Evolutionary conservation across 2,888 invertebrate genomes (phyloP), one percentile per base, ranked within the genome.

Genomic region (Lepidocyrtinus sp.): DNA sequence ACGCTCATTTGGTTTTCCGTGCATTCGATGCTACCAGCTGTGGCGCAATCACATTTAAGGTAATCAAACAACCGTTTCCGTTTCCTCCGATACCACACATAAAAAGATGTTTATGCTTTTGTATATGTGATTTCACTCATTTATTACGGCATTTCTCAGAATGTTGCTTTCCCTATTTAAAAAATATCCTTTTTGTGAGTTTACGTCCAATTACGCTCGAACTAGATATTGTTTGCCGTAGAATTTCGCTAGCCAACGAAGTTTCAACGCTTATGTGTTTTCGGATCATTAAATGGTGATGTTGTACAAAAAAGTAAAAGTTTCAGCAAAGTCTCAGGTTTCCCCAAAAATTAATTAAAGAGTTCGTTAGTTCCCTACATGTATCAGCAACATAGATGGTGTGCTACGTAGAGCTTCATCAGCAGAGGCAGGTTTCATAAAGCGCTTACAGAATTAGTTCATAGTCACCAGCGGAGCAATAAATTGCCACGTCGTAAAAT

Each of bases 1-100:
- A 98, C 91, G 98, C 98, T 88, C 98, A 98, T 91, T 97, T 96
- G 91, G 98, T 98, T 91, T 98, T 98, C 93, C 97, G 97, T 91
- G 97, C 98, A 85, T 98, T 98, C 89, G 98, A 98, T 90, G 96
- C 97, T 87, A 97, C 98, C 91, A 95, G 96, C 91, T 97, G 95
- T 89, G 98, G 98, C 84, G 95, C 96, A 88, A 96, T 98, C 91
- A 98, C 96, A 90, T 98, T 98, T 91, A 94, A 97, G 93, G 98
- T 98, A 91, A 94, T 93, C 92, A 77, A 75, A 55, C 55, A 80
- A 22, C 75, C 65, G 72, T 75, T 75, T 68, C 64, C 67, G 27
- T 45, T 64, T 74, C 61, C 55, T 68, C 65, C 55, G 22, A 59
- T 59, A 21, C 59, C 21, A 21, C 59, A 59, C 59, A 59, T 59